phyloP scores from a whole-genome alignment of 2,797 vertebrate genomes.

The Atherinosoma microstoma region DNA sequence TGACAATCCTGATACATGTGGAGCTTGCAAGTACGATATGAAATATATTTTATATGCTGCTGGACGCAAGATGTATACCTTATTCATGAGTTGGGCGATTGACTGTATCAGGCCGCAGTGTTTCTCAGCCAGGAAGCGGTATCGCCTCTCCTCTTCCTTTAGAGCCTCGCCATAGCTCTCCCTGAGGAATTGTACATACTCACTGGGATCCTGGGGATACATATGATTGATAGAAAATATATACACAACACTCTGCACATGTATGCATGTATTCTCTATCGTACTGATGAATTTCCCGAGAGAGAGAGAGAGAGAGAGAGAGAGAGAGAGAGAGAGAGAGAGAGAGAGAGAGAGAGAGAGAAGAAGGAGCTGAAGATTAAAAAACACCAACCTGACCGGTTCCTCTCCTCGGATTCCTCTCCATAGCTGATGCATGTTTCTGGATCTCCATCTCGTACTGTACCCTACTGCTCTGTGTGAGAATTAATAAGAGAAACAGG shows the following conservation, averaged over 20 bases:
- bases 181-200: slow-evolving; percentile 87
- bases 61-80: slow-evolving; percentile 65
- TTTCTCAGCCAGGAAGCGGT: slow-evolving; percentile 95
- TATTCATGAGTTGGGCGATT: slow-evolving; percentile 77
- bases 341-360: background rate
- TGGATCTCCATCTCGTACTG: slow-evolving; percentile 90
- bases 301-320: background rate
- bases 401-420: slow-evolving; percentile 86
- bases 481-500: slow-evolving; percentile 6
- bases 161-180: slow-evolving; percentile 89
- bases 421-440: slow-evolving; percentile 81
- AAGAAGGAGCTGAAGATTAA: background rate
- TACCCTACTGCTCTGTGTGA: slow-evolving; percentile 87
- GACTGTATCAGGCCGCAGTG: slow-evolving; percentile 84
- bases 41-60: slow-evolving; percentile 14
- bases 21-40: slow-evolving; percentile 8
- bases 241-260: background rate
- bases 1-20: slow-evolving; percentile 3
- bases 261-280: background rate
- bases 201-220: slow-evolving; percentile 84
- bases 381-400: slow-evolving; percentile 82
- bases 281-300: background rate
- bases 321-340: background rate
- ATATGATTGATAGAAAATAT: slow-evolving; percentile 16
- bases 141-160: slow-evolving; percentile 92